Evolutionary conservation across 1,140 invertebrate genomes (phyloP), one percentile per base, ranked within the genome.

Genomic region (Solen grandis): DNA sequence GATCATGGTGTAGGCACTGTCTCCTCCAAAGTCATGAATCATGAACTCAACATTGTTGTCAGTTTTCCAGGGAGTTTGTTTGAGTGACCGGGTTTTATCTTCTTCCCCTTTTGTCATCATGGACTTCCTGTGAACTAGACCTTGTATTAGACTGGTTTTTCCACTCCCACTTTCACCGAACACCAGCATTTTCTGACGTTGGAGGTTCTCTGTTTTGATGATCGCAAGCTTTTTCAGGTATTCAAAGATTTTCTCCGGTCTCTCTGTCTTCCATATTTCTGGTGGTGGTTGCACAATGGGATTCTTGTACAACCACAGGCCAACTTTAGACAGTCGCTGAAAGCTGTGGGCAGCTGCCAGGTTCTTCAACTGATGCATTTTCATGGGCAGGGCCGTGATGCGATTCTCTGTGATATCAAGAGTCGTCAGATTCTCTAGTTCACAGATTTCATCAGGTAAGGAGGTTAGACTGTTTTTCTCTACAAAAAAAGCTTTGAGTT

Each of bases 251-350:
- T 89, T 87, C 8, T 88, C 80, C 22, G 90, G 86, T 59, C 90
- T 87, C 27, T 89, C 86, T 0, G 91, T 91, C 66, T 88, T 86
- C 91, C 91, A 92, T 5, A 92, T 82, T 60, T 91, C 85, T 54
- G 88, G 87, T 29, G 91, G 92, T 27, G 91, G 91, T 52, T 86
- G 81, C 54, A 81, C 85, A 14, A 93, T 66, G 14, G 91, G 91
- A 70, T 93, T 93, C 50, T 89, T 88, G 78, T 91, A 89, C 29
- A 93, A 76, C 91, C 92, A 92, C 33, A 93, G 77, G 8, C 92
- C 92, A 80, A 84, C 72, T 82, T 91, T 91, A 8, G 84, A 65
- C 2, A 91, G 83, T 60, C 89, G 88, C 31, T 85, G 75, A 63
- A 89, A 93, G 13, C 84, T 86, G 65, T 93, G 92, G 16, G 90